A percentile compares a stretch with the other conserved stretches of the same genome.
phyloP scores from a whole-genome alignment of 2,888 invertebrate genomes.

The Fragum whitleyi region DNA sequence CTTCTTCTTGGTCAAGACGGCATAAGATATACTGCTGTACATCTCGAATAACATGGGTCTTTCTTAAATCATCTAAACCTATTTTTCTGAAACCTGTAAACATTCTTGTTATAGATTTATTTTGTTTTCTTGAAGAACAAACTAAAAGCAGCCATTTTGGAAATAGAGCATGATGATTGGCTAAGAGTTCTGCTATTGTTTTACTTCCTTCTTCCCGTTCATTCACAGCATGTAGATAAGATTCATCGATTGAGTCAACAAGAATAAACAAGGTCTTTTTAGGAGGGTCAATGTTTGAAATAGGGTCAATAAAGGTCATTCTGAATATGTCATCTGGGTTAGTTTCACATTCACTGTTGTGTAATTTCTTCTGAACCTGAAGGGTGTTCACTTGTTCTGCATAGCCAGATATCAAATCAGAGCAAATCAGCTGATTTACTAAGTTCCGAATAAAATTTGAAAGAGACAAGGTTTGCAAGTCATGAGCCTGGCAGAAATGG shows the following conservation, averaged over 20 bases:
- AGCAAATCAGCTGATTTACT: constrained; percentile 89
- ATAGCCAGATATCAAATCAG: constrained; percentile 77
- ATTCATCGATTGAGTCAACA: constrained; percentile 96
- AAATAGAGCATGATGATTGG: constrained; percentile 95
- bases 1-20: constrained; percentile 94
- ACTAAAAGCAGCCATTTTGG: constrained; percentile 97
- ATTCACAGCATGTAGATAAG: constrained; percentile 80
- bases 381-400: constrained; percentile 88
- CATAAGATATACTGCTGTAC: constrained; percentile 96
- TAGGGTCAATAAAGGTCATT: constrained; percentile 93
- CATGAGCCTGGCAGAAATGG: constrained; percentile 90
- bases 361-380: constrained; percentile 90
- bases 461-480: constrained; percentile 90
- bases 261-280: constrained; percentile 92
- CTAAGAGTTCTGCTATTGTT: constrained; percentile 89
- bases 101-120: constrained; percentile 91
- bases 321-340: constrained; percentile 97
- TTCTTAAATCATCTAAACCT: constrained; percentile 94
- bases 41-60: constrained; percentile 94
- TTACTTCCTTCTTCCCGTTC: constrained; percentile 79
- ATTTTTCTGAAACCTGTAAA: constrained; percentile 93
- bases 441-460: constrained; percentile 90
- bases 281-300: constrained; percentile 94
- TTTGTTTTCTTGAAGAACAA: constrained; percentile 93
- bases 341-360: constrained; percentile 91